Base-by-base conservation (phyloP, 2,797 vertebrate species). In the Champsocephalus esox region DNA sequence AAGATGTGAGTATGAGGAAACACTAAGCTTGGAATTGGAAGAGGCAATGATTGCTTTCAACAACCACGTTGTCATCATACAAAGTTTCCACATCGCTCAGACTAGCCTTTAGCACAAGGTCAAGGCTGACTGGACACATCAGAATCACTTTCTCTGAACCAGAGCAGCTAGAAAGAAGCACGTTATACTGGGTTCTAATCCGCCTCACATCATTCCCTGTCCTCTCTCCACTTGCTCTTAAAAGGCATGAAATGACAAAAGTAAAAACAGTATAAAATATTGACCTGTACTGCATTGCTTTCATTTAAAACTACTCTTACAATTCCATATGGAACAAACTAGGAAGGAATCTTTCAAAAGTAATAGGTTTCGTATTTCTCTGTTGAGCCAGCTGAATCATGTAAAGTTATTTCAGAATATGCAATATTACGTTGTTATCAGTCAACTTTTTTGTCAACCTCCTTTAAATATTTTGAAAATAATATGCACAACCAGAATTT, bases 1-100 rank as follows among this genome's bases (percentile, higher is more conserved):
- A 77, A 66, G 21, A 45, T 46, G 51, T 63, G 62, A 59, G 52
- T 21, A 14, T 16, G 5, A 19, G 28, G 54, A 69, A 63, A 70
- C 19, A 19, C 12, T 32, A 34, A 48, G 43, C 14, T 44, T 34
- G 6, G 48, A 60, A 21, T 17, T 74, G 59, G 16, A 59, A 50
- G 28, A 60, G 32, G 32, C 44, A 54, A 13, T 2, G 4, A 19
- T 55, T 71, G 24, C 59, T 75, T 55, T 67, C 51, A 71, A 11
- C 4, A 41, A 41, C 51, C 46, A 50, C 59, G 68, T 48, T 51
- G 38, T 64, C n/a, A 44, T 64, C 19, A 48, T 21, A 16, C 41
- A 75, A 44, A 57, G 46, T 69, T 70, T 83, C 65, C 68, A 73
- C 56, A 76, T 65, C 44, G 32, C 12, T 57, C 41, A 52, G 17